Conservation (phyloP, 2,797 vertebrate genomes). For the Loriculus beryllinus region DNA sequence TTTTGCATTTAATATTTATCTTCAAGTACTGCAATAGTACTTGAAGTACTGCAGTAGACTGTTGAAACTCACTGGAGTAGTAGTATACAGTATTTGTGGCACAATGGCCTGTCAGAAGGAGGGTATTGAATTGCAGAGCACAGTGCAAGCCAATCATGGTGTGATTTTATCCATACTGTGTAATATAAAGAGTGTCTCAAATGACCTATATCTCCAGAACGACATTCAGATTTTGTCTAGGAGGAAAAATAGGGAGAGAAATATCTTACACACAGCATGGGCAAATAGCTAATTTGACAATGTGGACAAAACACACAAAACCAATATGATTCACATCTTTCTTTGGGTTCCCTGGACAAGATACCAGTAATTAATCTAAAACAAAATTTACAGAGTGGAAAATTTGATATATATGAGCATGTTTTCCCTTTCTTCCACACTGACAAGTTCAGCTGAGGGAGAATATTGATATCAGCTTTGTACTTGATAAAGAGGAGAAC, state of each 20-base stretch:
- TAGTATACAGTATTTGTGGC: background rate
- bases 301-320: background rate
- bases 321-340: background rate
- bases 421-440: background rate
- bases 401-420: background rate
- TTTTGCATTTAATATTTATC: background rate
- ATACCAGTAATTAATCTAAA: background rate
- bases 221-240: background rate
- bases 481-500: background rate
- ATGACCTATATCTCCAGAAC: background rate
- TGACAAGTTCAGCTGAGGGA: background rate
- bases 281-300: background rate
- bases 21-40: background rate
- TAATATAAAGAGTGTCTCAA: background rate
- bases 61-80: background rate
- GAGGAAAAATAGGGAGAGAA: background rate
- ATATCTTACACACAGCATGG: background rate
- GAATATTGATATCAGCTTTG: background rate
- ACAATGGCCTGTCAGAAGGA: background rate
- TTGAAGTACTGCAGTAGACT: background rate
- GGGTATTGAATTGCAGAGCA: background rate
- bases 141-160: background rate
- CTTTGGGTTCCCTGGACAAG: background rate
- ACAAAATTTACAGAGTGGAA: background rate
- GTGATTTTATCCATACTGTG: background rate